Evolutionary conservation across 2,888 invertebrate species (phyloP).

Genomic region (Elysia crispata): DNA sequence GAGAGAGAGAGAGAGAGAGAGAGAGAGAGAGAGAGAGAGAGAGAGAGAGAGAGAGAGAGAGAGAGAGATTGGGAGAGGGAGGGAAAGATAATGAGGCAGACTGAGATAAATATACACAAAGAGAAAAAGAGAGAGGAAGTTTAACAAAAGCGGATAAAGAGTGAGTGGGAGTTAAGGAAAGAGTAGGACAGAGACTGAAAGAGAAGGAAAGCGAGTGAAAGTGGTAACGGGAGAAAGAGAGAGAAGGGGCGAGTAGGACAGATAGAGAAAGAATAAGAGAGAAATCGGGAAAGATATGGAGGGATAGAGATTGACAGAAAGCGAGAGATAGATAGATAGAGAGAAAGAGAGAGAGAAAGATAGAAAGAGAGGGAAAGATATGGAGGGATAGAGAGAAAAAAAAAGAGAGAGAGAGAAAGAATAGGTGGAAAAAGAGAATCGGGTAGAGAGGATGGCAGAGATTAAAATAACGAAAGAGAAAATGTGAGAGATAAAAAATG

Average conservation of each 20-base stretch:
- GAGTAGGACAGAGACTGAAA: constrained; percentile 15
- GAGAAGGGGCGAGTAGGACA: neutral
- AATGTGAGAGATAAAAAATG: too few relatives aligned
- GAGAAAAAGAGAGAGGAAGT: constrained; percentile 6
- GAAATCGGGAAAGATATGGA: too few relatives aligned
- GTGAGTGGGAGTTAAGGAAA: neutral
- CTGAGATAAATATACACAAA: neutral
- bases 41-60: too few relatives aligned
- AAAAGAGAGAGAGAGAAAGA: too few relatives aligned
- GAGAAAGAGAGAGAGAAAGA: neutral
- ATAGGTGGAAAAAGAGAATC: too few relatives aligned
- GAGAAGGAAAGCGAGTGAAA: neutral
- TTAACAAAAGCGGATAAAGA: too few relatives aligned
- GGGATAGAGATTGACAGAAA: neutral
- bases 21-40: too few relatives aligned
- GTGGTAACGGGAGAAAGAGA: neutral
- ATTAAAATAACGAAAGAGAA: too few relatives aligned
- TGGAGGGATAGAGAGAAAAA: too few relatives aligned
- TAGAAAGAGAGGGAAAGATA: too few relatives aligned
- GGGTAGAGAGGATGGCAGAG: too few relatives aligned
- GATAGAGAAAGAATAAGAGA: neutral
- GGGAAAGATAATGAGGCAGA: constrained; percentile 5
- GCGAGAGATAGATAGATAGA: neutral
- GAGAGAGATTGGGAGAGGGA: constrained; percentile 1
- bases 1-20: too few relatives aligned